Evolutionary conservation across 2,888 invertebrate genomes (phyloP).

Genomic region (Scotopteryx bipunctaria): DNA sequence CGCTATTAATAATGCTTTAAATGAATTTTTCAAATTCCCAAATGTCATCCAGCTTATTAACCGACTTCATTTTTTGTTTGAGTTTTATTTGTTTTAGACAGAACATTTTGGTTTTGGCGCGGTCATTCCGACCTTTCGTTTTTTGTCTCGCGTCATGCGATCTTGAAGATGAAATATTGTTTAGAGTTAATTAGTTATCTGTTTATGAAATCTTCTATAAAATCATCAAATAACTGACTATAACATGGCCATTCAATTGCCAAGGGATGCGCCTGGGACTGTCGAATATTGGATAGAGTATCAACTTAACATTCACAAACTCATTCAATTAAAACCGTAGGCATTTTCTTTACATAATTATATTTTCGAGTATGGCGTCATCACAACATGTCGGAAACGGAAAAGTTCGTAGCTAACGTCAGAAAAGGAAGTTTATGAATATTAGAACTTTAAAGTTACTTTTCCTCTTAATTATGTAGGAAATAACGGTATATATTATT

Average conservation of each 20-base stretch:
- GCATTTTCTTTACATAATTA: no score
- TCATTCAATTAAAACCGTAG: no score
- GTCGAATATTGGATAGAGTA: no score
- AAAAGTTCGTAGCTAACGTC: no score
- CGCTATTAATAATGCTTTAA: conserved; percentile 79
- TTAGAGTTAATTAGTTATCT: conserved; percentile 78
- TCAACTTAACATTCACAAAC: no score
- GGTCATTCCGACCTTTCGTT: conserved; percentile 77
- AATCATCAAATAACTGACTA: conserved; percentile 26
- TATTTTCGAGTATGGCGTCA: no score
- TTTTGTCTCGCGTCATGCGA: conserved; percentile 78
- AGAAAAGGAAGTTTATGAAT: no score
- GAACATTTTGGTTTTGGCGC: conserved; percentile 80
- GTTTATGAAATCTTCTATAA: conserved; percentile 67
- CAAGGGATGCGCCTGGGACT: no score
- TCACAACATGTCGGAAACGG: no score
- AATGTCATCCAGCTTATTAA: conserved; percentile 84
- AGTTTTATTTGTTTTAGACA: conserved; percentile 78
- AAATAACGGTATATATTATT: no score
- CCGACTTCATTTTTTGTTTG: conserved; percentile 79
- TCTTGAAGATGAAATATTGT: conserved; percentile 79
- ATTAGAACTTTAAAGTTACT: no score
- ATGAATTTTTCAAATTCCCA: conserved; percentile 81
- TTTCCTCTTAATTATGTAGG: no score
- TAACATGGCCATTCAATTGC: neutral